Evolutionary conservation across 2,888 invertebrate genomes (phyloP), one percentile per base, ranked within the genome.

Genomic region (Apoderus coryli): DNA sequence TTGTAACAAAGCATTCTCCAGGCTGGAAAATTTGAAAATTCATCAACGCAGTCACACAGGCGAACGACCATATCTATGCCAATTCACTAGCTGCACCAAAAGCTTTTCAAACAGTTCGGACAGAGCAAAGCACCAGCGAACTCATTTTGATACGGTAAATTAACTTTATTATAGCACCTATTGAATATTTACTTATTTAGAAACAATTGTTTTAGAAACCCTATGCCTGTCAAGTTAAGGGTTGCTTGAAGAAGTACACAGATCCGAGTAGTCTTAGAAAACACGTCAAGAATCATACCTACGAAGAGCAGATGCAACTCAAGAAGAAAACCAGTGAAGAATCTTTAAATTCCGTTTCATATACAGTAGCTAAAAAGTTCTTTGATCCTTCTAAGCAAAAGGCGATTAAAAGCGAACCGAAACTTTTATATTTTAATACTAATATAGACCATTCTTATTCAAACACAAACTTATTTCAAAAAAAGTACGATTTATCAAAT

Each of bases 61-160:
- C 0, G 96, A 96, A 57, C 69, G 93, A 24, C 96, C 96, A 0
- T 96, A 96, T 52, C 72, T 82, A 34, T 98, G 96, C 50, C 90
- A 92, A 43, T 88, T 86, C 43, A 73, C 79, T 1, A 82, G 84
- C 31, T 98, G 96, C 57, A 64, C 76, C 26, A 96, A 98, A 58
- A 90, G 95, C 2, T 98, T 98, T 63, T 93, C 92, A 50, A 98
- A 98, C 60, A 95, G 95, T 38, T 95, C 93, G 1, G 98, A 98
- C 56, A 65, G 96, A 29, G 96, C 96, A 4, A 98, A 98, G 59
- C 98, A 98, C 61, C 95, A 96, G 63, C 65, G 96, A 46, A 98
- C 96, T 2, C 98, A 98, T 61, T 90, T 92, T 45, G 93, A 95
- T 60, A 89, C 92, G 55, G 95, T 96, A 66, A 73, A 77, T n/a